Base-by-base conservation (phyloP, 1,140 invertebrate genomes). In the Bombus pascuorum region DNA sequence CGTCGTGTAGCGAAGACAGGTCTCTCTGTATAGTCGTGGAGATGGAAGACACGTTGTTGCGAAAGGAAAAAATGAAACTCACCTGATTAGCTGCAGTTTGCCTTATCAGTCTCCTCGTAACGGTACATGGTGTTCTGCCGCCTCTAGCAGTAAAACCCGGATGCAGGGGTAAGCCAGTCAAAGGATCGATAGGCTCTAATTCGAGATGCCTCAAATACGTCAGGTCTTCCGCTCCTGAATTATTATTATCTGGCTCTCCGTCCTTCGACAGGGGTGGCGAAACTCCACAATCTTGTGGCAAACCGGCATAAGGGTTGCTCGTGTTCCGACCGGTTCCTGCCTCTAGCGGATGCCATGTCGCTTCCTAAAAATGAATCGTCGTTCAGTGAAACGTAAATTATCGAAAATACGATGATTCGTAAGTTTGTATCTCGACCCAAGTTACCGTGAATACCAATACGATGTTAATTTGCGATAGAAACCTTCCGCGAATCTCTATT, bases 61-160 rank as follows among this genome's bases (percentile, higher is more conserved):
- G 66, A 37, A 42, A 39, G 8, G 0, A 32, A 80, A 76, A 42
- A 42, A 2, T n/a, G 78, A 9, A 25, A 15, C 71, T 18, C 81
- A 95, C 95, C 93, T 94, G 94, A 92, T 94, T 94, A 65, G 83
- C 86, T 5, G 91, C 89, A 18, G 91, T 90, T 65, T 94, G 92
- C 78, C 95, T 91, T 78, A 93, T 89, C 88, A 96, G 95, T 93
- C 96, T 96, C 91, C 97, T 97, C 47, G 97, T 98, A 72, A 97
- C 96, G 6, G 97, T 98, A 91, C 98, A 98, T 0, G 98, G 97
- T 2, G 98, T 98, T 84, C 97, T 95, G n/a, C 98, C 98, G 75
- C 96, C 92, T 91, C 92, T 92, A 91, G 95, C 91, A 81, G 95
- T 88, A 92, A 95, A 90, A 90, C 96, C 68, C 15, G 95, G 94